Percentiles rank a stretch among this genome's conserved stretches.
phyloP scores from a whole-genome alignment of 2,888 invertebrate genomes.

The Pherbina coryleti region DNA sequence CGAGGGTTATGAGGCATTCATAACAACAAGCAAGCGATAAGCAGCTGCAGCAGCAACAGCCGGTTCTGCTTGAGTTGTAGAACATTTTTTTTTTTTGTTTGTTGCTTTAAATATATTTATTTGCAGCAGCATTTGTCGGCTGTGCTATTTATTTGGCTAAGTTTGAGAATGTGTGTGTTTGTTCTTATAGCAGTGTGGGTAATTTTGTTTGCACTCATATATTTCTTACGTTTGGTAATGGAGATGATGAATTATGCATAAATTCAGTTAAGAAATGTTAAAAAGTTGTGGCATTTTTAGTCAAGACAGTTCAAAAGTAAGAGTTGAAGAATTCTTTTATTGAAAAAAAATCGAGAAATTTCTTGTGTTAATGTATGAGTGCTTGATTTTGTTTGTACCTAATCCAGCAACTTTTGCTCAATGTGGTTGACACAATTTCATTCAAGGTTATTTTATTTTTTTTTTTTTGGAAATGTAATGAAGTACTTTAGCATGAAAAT shows the following conservation, averaged over 20 bases:
- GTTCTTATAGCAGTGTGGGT: not conserved
- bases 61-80: not conserved
- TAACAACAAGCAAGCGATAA: not conserved
- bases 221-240: not conserved
- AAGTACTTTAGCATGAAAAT: too few relatives aligned
- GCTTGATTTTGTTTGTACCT: not conserved
- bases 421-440: constrained; percentile 20
- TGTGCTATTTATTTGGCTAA: not conserved
- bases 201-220: not conserved
- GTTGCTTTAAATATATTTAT: not conserved
- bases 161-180: constrained; percentile 5
- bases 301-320: not conserved
- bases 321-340: too few relatives aligned
- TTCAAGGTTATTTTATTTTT: too few relatives aligned
- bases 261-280: not conserved
- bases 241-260: constrained; percentile 21
- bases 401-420: not conserved
- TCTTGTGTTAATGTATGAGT: not conserved
- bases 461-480: not conserved
- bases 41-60: not conserved
- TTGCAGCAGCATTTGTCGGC: not conserved
- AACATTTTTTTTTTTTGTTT: not conserved
- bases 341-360: too few relatives aligned
- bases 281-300: not conserved
- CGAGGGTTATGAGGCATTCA: not conserved